Percentiles rank a stretch among this genome's conserved stretches.
Evolutionary conservation across 2,113 vertebrate species (phyloP).

Genomic region (Oreocharis arfaki): DNA sequence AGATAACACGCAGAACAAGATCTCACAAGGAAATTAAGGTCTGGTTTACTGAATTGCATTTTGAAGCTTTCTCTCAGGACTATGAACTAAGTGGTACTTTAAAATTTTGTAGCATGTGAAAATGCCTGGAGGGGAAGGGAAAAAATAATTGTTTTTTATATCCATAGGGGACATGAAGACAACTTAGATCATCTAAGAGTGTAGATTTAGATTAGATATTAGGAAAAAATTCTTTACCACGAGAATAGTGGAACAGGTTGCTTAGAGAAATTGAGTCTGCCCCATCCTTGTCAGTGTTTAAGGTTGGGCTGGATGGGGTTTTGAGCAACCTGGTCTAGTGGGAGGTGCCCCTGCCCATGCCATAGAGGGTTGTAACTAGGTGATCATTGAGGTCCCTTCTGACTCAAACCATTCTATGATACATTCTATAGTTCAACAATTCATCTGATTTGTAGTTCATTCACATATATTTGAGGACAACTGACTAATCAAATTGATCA

Average conservation of each 20-base stretch:
- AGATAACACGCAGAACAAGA: not conserved
- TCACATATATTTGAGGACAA: not conserved
- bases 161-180: not conserved
- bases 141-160: not conserved
- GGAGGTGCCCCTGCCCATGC: not conserved
- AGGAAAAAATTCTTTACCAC: not conserved
- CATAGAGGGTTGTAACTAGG: fast-evolving
- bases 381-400: not conserved
- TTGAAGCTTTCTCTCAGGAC: not conserved
- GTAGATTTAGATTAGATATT: not conserved
- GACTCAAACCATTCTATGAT: not conserved
- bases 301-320: not conserved
- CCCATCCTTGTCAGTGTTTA: not conserved
- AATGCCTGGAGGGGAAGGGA: not conserved
- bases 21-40: not conserved
- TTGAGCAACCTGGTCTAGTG: not conserved
- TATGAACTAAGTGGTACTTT: not conserved
- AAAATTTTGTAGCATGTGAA: not conserved
- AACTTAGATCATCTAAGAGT: not conserved
- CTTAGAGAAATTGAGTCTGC: fast-evolving
- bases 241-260: not conserved
- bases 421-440: not conserved
- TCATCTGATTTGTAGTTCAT: not conserved
- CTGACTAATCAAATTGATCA: not conserved
- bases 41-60: not conserved